Conservation (phyloP, 2,113 vertebrate genomes). For the Athene noctua region DNA sequence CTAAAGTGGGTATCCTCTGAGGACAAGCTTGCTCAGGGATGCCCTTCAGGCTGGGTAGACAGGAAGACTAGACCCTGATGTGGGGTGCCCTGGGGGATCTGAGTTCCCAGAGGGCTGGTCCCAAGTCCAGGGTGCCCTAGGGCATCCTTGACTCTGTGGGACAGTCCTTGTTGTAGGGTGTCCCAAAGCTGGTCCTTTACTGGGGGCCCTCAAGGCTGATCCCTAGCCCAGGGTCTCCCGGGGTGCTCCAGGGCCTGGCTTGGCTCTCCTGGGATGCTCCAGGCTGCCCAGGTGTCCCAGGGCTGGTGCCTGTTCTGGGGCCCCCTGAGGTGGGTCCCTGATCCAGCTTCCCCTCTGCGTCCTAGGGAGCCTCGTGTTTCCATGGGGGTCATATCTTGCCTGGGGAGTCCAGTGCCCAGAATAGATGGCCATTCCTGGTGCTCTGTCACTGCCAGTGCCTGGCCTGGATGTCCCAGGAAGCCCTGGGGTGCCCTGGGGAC, state of each 20-base stretch:
- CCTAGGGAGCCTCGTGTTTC: neutral
- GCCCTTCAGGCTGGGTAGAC: neutral
- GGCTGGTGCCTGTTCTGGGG: neutral
- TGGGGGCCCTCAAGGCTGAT: neutral
- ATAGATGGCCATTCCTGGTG: neutral
- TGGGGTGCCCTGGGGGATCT: fast-evolving
- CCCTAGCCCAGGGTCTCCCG: neutral
- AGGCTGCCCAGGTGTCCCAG: neutral
- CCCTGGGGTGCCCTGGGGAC: neutral
- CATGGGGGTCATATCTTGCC: neutral
- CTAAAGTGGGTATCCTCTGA: neutral
- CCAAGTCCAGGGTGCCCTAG: neutral
- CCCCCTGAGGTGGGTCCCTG: neutral
- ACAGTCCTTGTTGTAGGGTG: neutral
- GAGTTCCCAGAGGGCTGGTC: neutral
- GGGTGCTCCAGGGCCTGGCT: neutral
- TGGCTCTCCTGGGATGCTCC: neutral
- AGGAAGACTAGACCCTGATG: neutral
- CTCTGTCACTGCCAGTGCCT: neutral
- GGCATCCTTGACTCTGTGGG: neutral
- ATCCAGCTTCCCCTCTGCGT: neutral
- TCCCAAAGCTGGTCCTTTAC: neutral
- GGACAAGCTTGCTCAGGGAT: neutral
- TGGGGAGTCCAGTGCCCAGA: neutral
- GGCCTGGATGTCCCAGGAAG: neutral